Conservation (phyloP, 1,140 invertebrate species). For the Drosophila prosaltans region DNA sequence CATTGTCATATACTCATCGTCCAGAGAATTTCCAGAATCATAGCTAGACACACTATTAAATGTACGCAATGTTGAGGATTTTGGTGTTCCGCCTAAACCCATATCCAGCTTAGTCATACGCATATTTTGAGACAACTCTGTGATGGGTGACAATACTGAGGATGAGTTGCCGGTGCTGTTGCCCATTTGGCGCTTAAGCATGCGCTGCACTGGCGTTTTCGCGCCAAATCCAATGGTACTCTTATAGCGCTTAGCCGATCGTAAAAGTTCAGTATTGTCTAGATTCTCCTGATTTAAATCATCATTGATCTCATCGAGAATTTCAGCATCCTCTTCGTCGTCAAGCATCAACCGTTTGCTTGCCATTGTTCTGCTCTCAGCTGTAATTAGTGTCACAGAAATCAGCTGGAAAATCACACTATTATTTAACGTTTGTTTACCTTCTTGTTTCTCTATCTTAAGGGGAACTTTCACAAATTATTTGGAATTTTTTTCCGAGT, state of each 20-base stretch:
- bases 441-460: neutral
- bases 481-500: neutral
- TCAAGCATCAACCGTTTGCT: constrained; percentile 45
- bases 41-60: constrained; percentile 65
- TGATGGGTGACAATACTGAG: constrained; percentile 56
- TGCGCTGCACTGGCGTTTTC: constrained; percentile 49
- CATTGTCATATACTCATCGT: constrained; percentile 88
- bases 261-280: neutral
- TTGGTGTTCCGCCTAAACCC: constrained; percentile 45
- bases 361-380: constrained; percentile 41
- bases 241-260: constrained; percentile 39
- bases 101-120: constrained; percentile 29
- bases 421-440: neutral
- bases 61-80: constrained; percentile 41
- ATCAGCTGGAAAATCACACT: constrained; percentile 26
- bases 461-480: neutral
- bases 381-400: constrained; percentile 15
- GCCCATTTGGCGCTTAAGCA: constrained; percentile 50
- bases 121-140: constrained; percentile 60
- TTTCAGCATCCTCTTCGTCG: constrained; percentile 14
- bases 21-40: constrained; percentile 84
- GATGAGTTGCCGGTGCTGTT: neutral
- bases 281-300: neutral
- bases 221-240: neutral
- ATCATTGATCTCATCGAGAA: neutral